Conservation (phyloP, 1,140 invertebrate species). For the Bombus pascuorum region DNA sequence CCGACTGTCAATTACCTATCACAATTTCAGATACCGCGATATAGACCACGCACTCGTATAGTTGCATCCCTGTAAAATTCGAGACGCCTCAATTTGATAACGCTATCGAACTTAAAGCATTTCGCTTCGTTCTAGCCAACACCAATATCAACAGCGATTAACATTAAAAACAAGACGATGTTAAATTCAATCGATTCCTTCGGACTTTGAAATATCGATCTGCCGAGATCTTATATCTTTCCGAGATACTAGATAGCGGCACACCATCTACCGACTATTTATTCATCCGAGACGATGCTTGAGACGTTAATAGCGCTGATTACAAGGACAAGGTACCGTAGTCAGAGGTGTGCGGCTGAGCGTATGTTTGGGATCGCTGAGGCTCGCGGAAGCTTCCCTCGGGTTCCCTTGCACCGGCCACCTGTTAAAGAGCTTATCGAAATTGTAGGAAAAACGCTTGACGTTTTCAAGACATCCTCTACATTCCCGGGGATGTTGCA, state of each 20-base stretch:
- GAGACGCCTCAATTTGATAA: neutral
- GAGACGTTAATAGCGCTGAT: slow-evolving; percentile 5
- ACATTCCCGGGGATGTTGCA: too few species aligned
- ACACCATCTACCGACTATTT: neutral
- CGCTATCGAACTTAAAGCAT: neutral
- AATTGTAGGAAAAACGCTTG: too few species aligned
- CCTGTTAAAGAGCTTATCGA: too few species aligned
- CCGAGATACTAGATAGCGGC: neutral
- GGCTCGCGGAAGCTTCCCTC: too few species aligned
- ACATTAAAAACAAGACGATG: neutral
- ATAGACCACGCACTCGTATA: too few species aligned
- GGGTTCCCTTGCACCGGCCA: too few species aligned
- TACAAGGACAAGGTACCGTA: neutral
- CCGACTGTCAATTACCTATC: too few species aligned
- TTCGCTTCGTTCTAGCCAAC: neutral
- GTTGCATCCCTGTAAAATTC: too few species aligned
- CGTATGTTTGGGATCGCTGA: too few species aligned
- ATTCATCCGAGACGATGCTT: neutral
- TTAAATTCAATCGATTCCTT: neutral
- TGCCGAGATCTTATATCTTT: neutral
- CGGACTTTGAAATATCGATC: slow-evolving; percentile 1
- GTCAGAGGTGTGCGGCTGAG: neutral
- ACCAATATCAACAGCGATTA: neutral
- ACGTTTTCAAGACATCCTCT: too few species aligned
- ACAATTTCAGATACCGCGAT: too few species aligned